Evolutionary conservation across 2,113 vertebrate species (phyloP).

Genomic region (Leptobrachium ailaonicum): DNA sequence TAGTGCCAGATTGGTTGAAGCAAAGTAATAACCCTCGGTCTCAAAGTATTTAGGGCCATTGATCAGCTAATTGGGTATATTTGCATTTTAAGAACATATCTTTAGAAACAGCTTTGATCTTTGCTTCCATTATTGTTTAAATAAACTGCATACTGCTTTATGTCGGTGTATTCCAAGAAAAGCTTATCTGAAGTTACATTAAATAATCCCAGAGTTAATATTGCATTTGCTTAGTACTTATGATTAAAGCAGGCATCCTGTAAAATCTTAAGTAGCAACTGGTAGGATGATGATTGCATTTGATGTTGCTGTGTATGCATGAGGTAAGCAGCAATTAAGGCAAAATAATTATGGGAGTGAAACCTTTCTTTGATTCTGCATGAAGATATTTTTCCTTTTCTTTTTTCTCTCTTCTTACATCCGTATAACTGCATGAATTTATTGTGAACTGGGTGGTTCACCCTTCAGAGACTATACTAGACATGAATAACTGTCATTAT

Average conservation of each 20-base stretch:
- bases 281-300: conserved; percentile 12
- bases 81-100: background rate
- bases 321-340: background rate
- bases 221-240: conserved; percentile 5
- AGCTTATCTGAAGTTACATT: background rate
- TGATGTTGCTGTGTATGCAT: conserved; percentile 14
- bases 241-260: conserved; percentile 16
- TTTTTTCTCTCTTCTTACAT: too few relatives aligned
- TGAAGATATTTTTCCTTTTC: too few relatives aligned
- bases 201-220: conserved; percentile 11
- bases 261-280: conserved; percentile 5
- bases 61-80: background rate
- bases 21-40: background rate
- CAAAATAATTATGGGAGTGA: conserved; percentile 6
- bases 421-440: too few relatives aligned
- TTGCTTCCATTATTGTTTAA: background rate
- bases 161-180: background rate
- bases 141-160: background rate
- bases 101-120: background rate
- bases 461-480: too few relatives aligned
- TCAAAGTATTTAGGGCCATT: background rate
- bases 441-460: too few relatives aligned
- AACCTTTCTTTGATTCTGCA: too few relatives aligned
- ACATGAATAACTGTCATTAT: too few relatives aligned
- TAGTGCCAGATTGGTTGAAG: background rate